Evolutionary conservation across 2,888 invertebrate genomes (phyloP).

Genomic region (Ennomos quercinarius): DNA sequence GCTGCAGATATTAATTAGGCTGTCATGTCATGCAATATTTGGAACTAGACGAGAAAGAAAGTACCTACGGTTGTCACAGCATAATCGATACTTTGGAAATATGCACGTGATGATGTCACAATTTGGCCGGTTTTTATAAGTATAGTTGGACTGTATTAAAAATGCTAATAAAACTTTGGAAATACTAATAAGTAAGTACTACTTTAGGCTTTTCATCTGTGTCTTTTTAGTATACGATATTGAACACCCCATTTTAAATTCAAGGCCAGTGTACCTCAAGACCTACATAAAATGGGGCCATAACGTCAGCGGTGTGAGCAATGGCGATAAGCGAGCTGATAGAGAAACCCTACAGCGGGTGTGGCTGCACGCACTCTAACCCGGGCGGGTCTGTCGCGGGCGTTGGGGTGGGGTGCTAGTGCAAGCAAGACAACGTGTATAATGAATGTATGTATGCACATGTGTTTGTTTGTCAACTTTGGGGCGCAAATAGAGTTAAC

Average conservation of each 20-base stretch:
- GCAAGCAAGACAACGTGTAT: constrained; percentile 2
- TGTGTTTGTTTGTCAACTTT: constrained; percentile 24
- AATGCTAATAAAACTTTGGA: no score
- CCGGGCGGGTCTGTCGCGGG: constrained; percentile 40
- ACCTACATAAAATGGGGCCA: constrained; percentile 20
- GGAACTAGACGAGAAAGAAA: no score
- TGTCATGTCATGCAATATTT: constrained; percentile 13
- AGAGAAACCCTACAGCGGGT: constrained; percentile 54
- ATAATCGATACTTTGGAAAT: no score
- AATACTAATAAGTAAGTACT: no score
- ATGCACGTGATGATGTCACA: no score
- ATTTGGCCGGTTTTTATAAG: no score
- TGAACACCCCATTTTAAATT: constrained; percentile 10
- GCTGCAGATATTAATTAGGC: constrained; percentile 17
- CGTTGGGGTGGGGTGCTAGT: constrained; percentile 34
- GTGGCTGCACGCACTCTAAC: constrained; percentile 50
- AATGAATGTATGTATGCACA: constrained; percentile 2
- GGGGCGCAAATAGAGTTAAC: constrained; percentile 1
- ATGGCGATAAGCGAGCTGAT: constrained; percentile 41
- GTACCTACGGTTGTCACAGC: no score
- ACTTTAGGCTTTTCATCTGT: no score
- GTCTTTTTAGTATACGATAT: background rate
- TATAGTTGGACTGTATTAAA: no score
- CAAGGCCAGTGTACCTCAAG: constrained; percentile 16
- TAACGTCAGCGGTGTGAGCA: constrained; percentile 26